Conservation (phyloP, 2,888 invertebrate genomes). For the Hypomecis atomaria region DNA sequence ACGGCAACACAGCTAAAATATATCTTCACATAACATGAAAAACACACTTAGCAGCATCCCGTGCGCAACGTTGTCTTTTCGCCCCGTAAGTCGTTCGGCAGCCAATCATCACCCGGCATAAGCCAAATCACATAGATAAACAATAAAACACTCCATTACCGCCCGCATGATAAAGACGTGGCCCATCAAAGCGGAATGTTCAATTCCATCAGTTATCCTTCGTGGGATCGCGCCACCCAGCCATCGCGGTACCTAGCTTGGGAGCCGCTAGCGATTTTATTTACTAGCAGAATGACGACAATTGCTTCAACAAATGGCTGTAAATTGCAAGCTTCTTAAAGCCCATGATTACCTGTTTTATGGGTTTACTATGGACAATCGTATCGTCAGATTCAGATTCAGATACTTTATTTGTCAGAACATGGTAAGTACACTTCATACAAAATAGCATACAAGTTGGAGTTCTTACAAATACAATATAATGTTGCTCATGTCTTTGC, state of each 20-base stretch:
- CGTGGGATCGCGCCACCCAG: slow-evolving; percentile 41
- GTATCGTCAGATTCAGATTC: too few relatives aligned
- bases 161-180: slow-evolving; percentile 49
- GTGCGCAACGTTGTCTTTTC: not conserved
- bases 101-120: slow-evolving; percentile 34
- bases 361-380: too few relatives aligned
- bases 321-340: too few relatives aligned
- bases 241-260: slow-evolving; percentile 18
- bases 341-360: too few relatives aligned
- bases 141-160: slow-evolving; percentile 47
- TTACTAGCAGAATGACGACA: not conserved
- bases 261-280: slow-evolving; percentile 2
- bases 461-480: too few relatives aligned
- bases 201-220: slow-evolving; percentile 49
- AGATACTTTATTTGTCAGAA: too few relatives aligned
- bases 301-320: too few relatives aligned
- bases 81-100: slow-evolving; percentile 11
- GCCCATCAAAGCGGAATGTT: slow-evolving; percentile 48
- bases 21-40: not conserved
- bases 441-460: too few relatives aligned
- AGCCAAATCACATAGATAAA: slow-evolving; percentile 45
- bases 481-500: too few relatives aligned
- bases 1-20: not conserved
- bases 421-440: too few relatives aligned
- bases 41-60: not conserved